phyloP scores from a whole-genome alignment of 2,113 vertebrate species.

The Pteruthius melanotis region DNA sequence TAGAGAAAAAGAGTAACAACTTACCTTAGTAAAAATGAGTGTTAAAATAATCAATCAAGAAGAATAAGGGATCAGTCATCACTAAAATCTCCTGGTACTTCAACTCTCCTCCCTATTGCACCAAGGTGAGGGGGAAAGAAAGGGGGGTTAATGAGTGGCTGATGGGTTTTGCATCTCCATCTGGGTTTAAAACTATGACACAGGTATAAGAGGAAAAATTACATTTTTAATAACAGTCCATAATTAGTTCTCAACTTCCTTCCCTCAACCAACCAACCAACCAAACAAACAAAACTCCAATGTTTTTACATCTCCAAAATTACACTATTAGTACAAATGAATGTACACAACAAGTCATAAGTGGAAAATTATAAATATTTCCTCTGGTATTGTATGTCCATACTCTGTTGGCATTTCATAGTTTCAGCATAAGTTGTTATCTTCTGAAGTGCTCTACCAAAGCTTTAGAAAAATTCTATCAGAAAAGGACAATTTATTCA shows the following conservation, averaged over 20 bases:
- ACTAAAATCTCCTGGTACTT: not conserved
- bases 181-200: not conserved
- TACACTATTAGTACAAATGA: not conserved
- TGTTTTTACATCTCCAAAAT: not conserved
- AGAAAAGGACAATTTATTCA: not conserved
- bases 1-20: not conserved
- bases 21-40: not conserved
- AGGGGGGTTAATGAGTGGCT: fast-evolving
- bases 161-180: not conserved
- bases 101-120: not conserved
- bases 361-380: not conserved
- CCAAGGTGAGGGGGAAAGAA: not conserved
- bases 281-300: fast-evolving
- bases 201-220: not conserved
- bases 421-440: not conserved
- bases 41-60: not conserved
- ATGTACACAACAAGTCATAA: not conserved
- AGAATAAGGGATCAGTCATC: not conserved
- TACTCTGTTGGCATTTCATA: not conserved
- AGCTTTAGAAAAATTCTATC: not conserved
- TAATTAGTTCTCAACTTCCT: not conserved
- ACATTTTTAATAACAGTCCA: not conserved
- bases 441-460: not conserved
- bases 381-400: not conserved
- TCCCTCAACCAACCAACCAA: not conserved